Base-by-base conservation (phyloP, 2,888 invertebrate species). In the Dimorphilus gyrociliatus region DNA sequence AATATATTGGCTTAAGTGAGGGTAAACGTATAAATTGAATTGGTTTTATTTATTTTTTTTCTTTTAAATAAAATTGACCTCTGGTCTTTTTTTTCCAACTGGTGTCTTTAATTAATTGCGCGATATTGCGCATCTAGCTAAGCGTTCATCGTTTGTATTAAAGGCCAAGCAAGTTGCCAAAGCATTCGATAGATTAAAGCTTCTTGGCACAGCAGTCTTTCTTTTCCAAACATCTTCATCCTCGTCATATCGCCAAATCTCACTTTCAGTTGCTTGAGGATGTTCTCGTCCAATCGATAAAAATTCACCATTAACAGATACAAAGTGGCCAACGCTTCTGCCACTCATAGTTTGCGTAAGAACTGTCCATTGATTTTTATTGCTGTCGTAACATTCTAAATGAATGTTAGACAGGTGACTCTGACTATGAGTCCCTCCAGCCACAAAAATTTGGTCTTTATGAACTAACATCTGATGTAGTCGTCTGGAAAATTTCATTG, bases 231-330 rank as follows among this genome's bases (percentile, higher is more conserved):
- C 42, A 36, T 55, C 55, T 1, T 39, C 39, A 29, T 46, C 44
- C 1, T 46, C 43, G 29, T 50, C 45, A 31, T 55, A 59, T 5
- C 42, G 36, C 58, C 58, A 60, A 21, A 60, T 48, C 35, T 58
- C 59, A 28, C 58, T 55, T 37, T 60, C 59, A 1, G 55, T 53
- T 3, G 59, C 56, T 21, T 46, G 50, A 29, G 53, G 49, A 33
- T 57, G 55, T 40, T 60, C 59, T 23, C 56, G 53, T 3, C 58
- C 58, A 10, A 58, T 39, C 2, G 55, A 56, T 13, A 57, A 34
- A 27, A 60, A 50, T 37, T 46, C 46, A 16, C 45, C 46, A 16
- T 52, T 46, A 37, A 48, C 50, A 23, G 42, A 41, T 13, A 55
- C 42, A 35, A 55, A 60, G 37, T 60, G 59, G 13, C 59, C 58